phyloP scores from a whole-genome alignment of 2,888 invertebrate species.

The Digitonthophagus gazella region DNA sequence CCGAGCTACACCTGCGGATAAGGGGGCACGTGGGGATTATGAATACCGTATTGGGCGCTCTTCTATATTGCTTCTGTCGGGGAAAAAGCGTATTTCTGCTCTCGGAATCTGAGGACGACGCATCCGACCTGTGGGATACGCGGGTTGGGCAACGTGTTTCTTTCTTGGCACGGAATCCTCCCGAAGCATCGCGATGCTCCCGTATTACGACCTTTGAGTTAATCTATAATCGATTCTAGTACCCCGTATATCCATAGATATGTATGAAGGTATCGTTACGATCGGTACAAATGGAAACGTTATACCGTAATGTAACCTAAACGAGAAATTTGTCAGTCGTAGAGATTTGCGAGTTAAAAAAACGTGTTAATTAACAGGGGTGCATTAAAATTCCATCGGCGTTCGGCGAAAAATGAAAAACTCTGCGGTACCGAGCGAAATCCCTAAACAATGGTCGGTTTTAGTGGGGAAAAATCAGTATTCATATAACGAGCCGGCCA shows the following conservation, averaged over 20 bases:
- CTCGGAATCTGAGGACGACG: neutral
- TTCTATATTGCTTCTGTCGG: constrained; percentile 4
- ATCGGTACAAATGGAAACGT: neutral
- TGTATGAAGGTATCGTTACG: too few species aligned
- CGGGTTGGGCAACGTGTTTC: neutral
- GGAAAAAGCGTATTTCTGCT: constrained; percentile 14
- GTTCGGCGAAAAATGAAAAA: constrained; percentile 1
- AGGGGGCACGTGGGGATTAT: constrained; percentile 29
- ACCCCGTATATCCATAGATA: too few species aligned
- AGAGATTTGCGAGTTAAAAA: neutral
- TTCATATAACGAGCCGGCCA: neutral
- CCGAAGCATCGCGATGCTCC: too few species aligned
- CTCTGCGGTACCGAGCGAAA: neutral
- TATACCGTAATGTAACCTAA: neutral
- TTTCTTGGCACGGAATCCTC: neutral
- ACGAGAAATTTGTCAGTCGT: neutral
- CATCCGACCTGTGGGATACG: neutral
- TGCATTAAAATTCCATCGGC: neutral
- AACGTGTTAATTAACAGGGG: constrained; percentile 11
- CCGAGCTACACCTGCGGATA: constrained; percentile 27
- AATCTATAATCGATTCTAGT: neutral
- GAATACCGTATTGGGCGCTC: constrained; percentile 26
- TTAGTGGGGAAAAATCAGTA: constrained; percentile 15
- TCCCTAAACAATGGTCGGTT: constrained; percentile 9
- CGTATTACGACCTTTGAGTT: neutral